phyloP scores from a whole-genome alignment of 2,797 vertebrate species.

The Prunella strophiata region DNA sequence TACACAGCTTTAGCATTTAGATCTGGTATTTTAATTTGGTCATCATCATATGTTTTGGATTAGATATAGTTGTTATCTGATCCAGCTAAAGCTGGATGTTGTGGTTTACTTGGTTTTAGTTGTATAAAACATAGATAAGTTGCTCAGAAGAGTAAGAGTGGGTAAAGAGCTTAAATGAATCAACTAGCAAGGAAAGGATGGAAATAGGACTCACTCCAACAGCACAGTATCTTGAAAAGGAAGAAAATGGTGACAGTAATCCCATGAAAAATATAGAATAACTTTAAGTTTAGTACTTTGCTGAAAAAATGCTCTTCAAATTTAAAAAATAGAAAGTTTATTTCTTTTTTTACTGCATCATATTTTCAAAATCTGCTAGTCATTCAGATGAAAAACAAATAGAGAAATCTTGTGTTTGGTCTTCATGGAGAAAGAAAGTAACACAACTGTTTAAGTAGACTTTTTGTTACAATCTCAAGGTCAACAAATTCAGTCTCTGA shows the following conservation, averaged over 20 bases:
- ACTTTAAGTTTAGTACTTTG: not conserved
- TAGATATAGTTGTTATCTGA: not conserved
- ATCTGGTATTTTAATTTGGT: not conserved
- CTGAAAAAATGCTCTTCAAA: not conserved
- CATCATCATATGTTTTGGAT: not conserved
- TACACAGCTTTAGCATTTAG: not conserved
- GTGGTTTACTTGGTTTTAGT: not conserved
- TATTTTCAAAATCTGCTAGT: not conserved
- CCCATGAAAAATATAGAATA: not conserved
- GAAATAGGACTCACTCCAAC: not conserved
- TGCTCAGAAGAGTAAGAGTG: not conserved
- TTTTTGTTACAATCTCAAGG: not conserved
- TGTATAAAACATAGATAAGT: not conserved
- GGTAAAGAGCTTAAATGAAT: not conserved
- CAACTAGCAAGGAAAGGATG: not conserved
- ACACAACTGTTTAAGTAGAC: not conserved
- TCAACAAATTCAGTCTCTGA: not conserved
- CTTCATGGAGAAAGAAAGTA: not conserved
- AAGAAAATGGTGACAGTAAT: not conserved
- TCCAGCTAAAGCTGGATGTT: not conserved
- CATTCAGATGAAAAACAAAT: not conserved
- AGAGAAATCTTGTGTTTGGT: not conserved
- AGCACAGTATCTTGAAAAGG: not conserved
- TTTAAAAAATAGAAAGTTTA: not conserved
- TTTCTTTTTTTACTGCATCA: not conserved